Evolutionary conservation across 2,888 invertebrate genomes (phyloP), one percentile per base, ranked within the genome.

Genomic region (Darwinula stevensoni): DNA sequence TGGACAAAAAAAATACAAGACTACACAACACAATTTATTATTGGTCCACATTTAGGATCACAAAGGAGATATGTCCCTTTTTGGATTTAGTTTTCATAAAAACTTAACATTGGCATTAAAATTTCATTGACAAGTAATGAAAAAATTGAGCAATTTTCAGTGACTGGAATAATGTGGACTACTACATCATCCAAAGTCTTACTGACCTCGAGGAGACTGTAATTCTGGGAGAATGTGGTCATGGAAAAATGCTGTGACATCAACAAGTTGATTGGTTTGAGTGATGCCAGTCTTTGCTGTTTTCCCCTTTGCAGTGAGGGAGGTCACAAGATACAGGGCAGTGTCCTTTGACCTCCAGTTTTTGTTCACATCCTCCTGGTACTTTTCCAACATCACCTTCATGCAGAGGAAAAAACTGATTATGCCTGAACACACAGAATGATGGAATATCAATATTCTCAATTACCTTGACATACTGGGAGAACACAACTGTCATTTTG

Each of bases 301-400:
- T 43, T 70, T 62, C 27, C 75, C 88, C 46, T 78, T 72, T 2
- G 78, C 69, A 22, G 80, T 84, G 40, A 97, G 62, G 2, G 91
- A 84, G 35, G 86, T 91, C 36, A 97, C 84, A 42, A 99, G 62
- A 57, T 80, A 94, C 42, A 94, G 65, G 3, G 91, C 91, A 9
- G 86, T 76, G 54, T 99, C 91, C 50, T 91, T 91, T 41, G 73
- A 69, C 33, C 74, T 67, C 94, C 94, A 97, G 49, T 78, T 72
- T 33, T 56, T 51, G 1, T 55, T 50, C 0, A 80, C 76, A 44
- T 71, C 65, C 45, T 66, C 65, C 0, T 58, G 54, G 52, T 82
- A 88, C 46, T 71, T 71, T 31, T 58, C 54, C 34, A 82, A 47
- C 72, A 73, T 71, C 27, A 67, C 61, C 69, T 67, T n/a, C n/a